Percentiles rank a stretch among this genome's conserved stretches.
Evolutionary conservation across 2,888 invertebrate species (phyloP).

Genomic region (Diachrysia chrysitis): DNA sequence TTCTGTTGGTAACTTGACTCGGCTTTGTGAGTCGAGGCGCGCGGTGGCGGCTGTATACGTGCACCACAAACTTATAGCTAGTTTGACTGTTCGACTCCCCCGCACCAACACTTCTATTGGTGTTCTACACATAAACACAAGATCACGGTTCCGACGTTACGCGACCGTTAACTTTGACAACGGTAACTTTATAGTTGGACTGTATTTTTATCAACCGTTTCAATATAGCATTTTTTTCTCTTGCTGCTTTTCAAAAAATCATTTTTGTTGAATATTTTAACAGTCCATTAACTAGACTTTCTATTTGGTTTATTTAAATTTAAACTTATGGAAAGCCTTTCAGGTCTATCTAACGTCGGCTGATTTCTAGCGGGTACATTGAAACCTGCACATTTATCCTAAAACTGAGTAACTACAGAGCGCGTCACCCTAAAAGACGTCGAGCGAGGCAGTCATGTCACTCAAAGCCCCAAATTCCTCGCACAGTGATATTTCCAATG

Average conservation of each 20-base stretch:
- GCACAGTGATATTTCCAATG: slow-evolving; percentile 72
- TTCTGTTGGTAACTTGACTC: slow-evolving; percentile 75
- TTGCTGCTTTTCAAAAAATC: slow-evolving; percentile 25
- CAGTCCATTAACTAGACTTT: slow-evolving; percentile 18
- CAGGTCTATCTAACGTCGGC: not conserved
- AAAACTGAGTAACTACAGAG: slow-evolving; percentile 23
- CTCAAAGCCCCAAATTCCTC: slow-evolving; percentile 73
- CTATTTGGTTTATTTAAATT: too few species aligned
- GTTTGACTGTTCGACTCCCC: slow-evolving; percentile 34
- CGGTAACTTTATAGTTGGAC: slow-evolving; percentile 33
- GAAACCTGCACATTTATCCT: slow-evolving; percentile 28
- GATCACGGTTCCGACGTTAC: slow-evolving; percentile 51
- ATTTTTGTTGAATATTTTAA: slow-evolving; percentile 17
- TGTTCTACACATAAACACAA: slow-evolving; percentile 61
- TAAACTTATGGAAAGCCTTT: too few species aligned
- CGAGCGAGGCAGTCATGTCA: slow-evolving; percentile 67
- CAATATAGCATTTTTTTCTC: slow-evolving; percentile 25
- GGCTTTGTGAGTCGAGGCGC: slow-evolving; percentile 64
- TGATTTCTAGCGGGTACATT: slow-evolving; percentile 17
- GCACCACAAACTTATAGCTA: slow-evolving; percentile 66
- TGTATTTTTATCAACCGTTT: slow-evolving; percentile 29
- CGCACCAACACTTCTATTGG: slow-evolving; percentile 54
- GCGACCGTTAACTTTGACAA: slow-evolving; percentile 42
- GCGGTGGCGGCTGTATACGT: slow-evolving; percentile 61
- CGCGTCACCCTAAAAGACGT: slow-evolving; percentile 66